Evolutionary conservation across 2,888 invertebrate species (phyloP), one percentile per base, ranked within the genome.

Genomic region (Tipula confusa): DNA sequence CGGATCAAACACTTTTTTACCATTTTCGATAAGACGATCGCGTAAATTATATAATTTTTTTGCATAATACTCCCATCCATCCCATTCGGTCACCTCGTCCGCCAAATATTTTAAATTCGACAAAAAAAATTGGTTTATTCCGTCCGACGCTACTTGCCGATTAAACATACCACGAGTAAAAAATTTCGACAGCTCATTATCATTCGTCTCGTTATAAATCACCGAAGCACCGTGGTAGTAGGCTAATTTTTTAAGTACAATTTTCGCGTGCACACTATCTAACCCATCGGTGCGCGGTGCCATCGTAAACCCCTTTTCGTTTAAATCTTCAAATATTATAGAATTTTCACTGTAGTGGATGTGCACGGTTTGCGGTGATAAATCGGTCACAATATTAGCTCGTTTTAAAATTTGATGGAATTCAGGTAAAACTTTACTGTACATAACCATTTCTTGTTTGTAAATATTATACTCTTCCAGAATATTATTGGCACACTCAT

Each of bases 171-270:
- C 84, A 4, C 43, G 29, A 36, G 81, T 79, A 11, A 80, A 84
- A 11, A 24, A 79, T 36, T 83, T 79, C 64, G 84, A 83, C 0
- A 85, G 31, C n/a, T 82, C 82, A 83, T 84, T 83, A 36, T 87
- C 87, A 84, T 89, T 87, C 0, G 87, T 89, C 11, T 88, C 87
- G 84, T 91, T 91, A 48, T 89, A 86, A 0, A 90, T 90, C 0
- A 91, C 89, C 1, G 91, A 90, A 0, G 91, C 88, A 0, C 91
- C 90, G 86, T 92, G 92, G 86, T 92, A 91, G 85, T 89, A 89
- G 2, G 91, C 91, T 85, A 91, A 84, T 1, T 90, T 88, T 0
- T 87, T 86, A 0, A 91, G 85, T 5, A 89, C 88, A n/a, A 90
- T 29, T 84, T 87, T 88, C 0, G 89, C 86, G 79, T 91, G 89